A percentile compares a stretch with the other conserved stretches of the same genome.
phyloP scores from a whole-genome alignment of 2,113 vertebrate species.

The Petaurus breviceps region DNA sequence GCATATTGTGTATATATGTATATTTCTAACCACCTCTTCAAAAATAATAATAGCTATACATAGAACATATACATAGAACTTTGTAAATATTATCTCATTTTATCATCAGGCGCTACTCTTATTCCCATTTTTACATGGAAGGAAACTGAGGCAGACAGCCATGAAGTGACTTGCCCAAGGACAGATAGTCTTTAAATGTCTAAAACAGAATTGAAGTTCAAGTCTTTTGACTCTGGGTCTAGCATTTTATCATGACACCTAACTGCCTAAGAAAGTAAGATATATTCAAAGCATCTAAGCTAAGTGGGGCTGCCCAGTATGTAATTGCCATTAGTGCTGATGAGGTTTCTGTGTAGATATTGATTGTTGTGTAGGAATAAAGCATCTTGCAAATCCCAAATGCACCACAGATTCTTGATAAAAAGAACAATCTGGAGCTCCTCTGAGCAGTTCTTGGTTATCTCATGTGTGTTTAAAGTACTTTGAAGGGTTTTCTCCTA shows the following conservation, averaged over 20 bases:
- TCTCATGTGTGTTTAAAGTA: constrained; percentile 13
- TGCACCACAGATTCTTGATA: constrained; percentile 40
- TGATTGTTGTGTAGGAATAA: constrained; percentile 10
- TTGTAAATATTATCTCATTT: background rate
- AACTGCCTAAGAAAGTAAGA: background rate
- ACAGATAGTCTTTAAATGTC: too few species aligned
- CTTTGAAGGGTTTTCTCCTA: constrained; percentile 20
- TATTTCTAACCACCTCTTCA: background rate
- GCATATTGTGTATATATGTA: background rate
- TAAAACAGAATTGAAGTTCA: background rate
- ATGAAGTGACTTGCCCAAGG: background rate
- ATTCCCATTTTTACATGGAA: background rate
- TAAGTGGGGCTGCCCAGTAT: background rate
- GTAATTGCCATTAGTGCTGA: background rate
- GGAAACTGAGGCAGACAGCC: background rate
- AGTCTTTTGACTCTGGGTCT: background rate
- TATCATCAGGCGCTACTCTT: background rate
- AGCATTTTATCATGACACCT: background rate
- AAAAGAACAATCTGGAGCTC: background rate
- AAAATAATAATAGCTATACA: too few species aligned
- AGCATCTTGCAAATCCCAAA: constrained; percentile 40
- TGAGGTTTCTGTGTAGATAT: constrained; percentile 32
- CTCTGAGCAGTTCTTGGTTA: constrained; percentile 44
- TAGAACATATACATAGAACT: background rate
- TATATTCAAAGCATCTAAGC: constrained; percentile 23